phyloP scores from a whole-genome alignment of 1,140 invertebrate genomes.

The Centruroides sculpturatus region DNA sequence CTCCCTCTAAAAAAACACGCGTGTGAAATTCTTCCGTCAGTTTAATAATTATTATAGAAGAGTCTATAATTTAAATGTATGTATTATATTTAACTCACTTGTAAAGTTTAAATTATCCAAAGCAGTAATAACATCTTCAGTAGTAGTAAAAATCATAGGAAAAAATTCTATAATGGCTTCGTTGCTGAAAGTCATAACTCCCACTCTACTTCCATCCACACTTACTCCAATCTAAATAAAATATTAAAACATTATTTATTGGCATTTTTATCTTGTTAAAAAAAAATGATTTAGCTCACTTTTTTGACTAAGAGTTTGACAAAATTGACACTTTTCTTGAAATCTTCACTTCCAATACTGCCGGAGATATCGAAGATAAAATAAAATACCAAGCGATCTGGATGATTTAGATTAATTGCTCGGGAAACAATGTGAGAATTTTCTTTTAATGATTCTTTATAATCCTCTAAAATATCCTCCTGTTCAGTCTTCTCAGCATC shows the following conservation, averaged over 20 bases:
- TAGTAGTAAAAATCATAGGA: conserved; percentile 1
- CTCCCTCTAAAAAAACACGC: not conserved
- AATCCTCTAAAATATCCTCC: not conserved
- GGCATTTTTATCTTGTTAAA: no score
- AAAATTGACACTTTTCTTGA: not conserved
- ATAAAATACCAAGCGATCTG: conserved; percentile 5
- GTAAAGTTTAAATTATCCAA: conserved; percentile 4
- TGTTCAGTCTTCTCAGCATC: not conserved
- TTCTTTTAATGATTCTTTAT: not conserved
- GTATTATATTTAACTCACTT: not conserved
- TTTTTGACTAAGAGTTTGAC: conserved; percentile 7
- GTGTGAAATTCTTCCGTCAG: no score
- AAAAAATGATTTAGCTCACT: not conserved
- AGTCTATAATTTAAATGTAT: no score
- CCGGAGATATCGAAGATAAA: conserved; percentile 10
- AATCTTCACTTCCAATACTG: conserved; percentile 1
- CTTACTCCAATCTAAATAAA: conserved; percentile 5
- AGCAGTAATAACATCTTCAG: conserved; percentile 3
- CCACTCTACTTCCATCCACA: not conserved
- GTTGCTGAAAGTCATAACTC: conserved; percentile 11
- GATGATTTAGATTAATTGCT: conserved; percentile 2
- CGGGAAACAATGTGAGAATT: not conserved
- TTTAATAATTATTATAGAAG: no score
- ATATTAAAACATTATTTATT: not conserved
- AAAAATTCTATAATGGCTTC: not conserved